Evolutionary conservation across 1,140 invertebrate species (phyloP), one percentile per base, ranked within the genome.

Genomic region (Cotesia chilonis): DNA sequence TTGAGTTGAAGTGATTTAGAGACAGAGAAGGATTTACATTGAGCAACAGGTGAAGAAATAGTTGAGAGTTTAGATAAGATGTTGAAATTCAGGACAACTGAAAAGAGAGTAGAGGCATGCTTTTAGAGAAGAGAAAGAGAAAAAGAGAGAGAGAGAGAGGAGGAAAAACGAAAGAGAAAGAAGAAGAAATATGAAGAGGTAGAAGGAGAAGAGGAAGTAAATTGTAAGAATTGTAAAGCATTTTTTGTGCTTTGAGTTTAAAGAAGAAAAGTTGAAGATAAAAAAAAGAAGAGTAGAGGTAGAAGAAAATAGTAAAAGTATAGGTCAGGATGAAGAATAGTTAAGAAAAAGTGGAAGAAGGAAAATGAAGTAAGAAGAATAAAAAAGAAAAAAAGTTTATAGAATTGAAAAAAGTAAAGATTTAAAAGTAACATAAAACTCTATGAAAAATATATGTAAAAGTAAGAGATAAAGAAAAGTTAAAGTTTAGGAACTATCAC

Each of bases 401-500:
- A 38, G 57, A 63, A 51, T 59, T 69, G 51, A 68, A 47, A 12
- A 14, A 61, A 41, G 4, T 61, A 51, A 10, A 47, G 38, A 57
- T 38, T 63, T 63, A 38, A 63, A 17, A 63, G 37, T 37, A 38
- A 64, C 5, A 64, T 17, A 55, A 55, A 55, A 64, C 7, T 28
- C 10, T 61, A 28, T 61, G 7, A 61, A 61, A 20, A 9, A 64
- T n/a, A 64, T 10, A n/a, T 10, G 35, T 38, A 12, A 4, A 64
- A n/a, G 37, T 3, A 28, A 51, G 59, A 41, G 20, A 70, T 9
- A 60, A 9, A 70, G 17, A 10, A 36, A 41, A 54, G 7, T 55
- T 38, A 17, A 69, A 35, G 66, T 67, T 67, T 65, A 66, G 70
- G 71, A 76, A 74, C 78, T 80, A 82, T 82, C 79, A 81, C 78